Base-by-base conservation (phyloP, 2,888 invertebrate genomes). In the Timema podura region DNA sequence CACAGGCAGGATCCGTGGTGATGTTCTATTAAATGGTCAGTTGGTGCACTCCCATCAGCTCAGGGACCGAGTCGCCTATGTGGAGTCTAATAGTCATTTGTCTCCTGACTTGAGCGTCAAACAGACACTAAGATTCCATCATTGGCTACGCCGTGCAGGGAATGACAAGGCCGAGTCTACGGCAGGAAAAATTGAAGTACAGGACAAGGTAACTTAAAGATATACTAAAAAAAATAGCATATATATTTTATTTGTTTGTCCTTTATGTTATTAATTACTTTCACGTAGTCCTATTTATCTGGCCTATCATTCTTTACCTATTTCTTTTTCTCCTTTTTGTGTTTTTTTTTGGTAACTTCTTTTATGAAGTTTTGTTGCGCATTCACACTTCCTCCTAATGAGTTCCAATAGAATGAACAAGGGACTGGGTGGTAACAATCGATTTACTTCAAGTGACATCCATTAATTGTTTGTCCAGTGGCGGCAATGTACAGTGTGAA, bases 91-190 rank as follows among this genome's bases (percentile, higher is more conserved):
- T 79, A 86, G 89, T 45, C 87, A 91, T 72, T 83, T 95, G n/a
- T 92, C 92, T 78, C 90, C 92, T 0, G 88, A 92, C 74, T 89
- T 97, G 86, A 94, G 95, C 6, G 94, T 94, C n/a, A 87, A 92
- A 73, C 95, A 96, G 80, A 93, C 94, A 3, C 83, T 97, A 74
- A 87, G 89, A 75, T 95, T 95, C 79, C 92, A 94, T 80, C 90
- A 92, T 48, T 86, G 92, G 70, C 81, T 95, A 75, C 84, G 89
- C 73, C 86, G 64, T 48, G 44, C 71, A 30, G 30, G 16, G 44
- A 67, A 30, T 61, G 48, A 11, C 59, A 68, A 78, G 91, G 91
- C 77, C 87, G 92, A 64, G 88, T 88, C 77, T 91, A 91, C 79
- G 85, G 90, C 82, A 90, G 61, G 61, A 30, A 61, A 61, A 13